Evolutionary conservation across 2,888 invertebrate species (phyloP).

Genomic region (Caenorhabditis sp.): DNA sequence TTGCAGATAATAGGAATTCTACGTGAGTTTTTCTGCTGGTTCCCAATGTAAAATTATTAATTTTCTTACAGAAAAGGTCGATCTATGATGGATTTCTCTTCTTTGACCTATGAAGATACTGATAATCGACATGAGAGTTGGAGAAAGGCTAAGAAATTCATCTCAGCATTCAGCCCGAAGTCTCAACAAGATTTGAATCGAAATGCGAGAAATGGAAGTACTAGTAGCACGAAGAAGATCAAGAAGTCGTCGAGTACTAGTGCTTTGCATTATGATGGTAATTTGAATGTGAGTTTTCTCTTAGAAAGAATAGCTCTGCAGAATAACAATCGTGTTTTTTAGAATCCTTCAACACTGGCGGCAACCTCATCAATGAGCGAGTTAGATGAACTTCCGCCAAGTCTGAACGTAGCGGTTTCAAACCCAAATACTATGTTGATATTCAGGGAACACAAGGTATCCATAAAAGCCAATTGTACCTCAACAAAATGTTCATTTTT

Average conservation of each 20-base stretch:
- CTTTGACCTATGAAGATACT: constrained; percentile 28
- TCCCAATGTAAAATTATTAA: background rate
- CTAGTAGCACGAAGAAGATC: constrained; percentile 6
- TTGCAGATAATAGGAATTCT: background rate
- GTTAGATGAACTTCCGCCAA: constrained; percentile 33
- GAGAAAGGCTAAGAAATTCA: constrained; percentile 51
- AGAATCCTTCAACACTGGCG: constrained; percentile 13
- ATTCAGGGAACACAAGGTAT: constrained; percentile 20
- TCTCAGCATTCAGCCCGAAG: constrained; percentile 50
- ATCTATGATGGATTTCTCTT: constrained; percentile 47
- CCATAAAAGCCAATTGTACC: background rate
- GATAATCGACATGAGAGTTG: constrained; percentile 44
- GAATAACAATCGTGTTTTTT: background rate
- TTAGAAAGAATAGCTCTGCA: background rate
- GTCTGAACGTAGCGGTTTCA: constrained; percentile 31
- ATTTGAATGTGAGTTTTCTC: background rate
- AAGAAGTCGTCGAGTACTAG: constrained; percentile 47
- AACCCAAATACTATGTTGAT: constrained; percentile 18
- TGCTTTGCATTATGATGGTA: constrained; percentile 23
- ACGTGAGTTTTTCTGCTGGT: background rate
- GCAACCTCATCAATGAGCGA: constrained; percentile 38
- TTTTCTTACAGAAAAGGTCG: constrained; percentile 34
- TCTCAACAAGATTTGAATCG: constrained; percentile 44
- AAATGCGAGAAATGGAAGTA: constrained; percentile 2
- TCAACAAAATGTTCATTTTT: background rate